These are phyloP conservation scores for Antheraea assamensis DNA, from an alignment of 2,888 invertebrate species.

Conservation along the genomic window DNA sequence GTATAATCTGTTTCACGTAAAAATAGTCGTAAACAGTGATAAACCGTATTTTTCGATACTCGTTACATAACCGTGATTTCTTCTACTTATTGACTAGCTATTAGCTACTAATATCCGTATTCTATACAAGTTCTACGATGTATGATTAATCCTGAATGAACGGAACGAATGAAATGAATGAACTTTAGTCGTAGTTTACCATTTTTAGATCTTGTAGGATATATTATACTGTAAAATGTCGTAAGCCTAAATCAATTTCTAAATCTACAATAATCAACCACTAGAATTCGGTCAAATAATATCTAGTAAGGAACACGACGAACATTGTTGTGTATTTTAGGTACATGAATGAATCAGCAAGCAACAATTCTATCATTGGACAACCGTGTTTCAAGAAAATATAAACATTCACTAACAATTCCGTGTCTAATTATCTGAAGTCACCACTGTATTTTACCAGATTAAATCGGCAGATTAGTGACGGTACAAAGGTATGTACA, in stretches of 20 bases:
- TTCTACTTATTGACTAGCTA: not conserved
- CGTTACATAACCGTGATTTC: not conserved
- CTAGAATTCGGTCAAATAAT: not conserved
- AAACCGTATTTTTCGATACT: not conserved
- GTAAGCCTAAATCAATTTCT: not conserved
- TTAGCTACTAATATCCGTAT: not conserved
- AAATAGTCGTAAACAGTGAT: not conserved
- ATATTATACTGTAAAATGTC: not conserved
- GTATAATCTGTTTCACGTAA: not conserved
- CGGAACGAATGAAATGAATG: not conserved
- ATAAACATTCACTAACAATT: constrained; percentile 2
- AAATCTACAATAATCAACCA: not conserved
- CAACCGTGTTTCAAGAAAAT: not conserved
- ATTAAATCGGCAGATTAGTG: constrained; percentile 29
- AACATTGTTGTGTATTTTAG: not conserved
- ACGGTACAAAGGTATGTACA: not conserved
- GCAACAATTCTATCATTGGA: not conserved
- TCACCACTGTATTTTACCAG: constrained; percentile 19
- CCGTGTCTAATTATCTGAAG: not conserved
- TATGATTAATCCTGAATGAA: not conserved
- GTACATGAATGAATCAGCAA: not conserved
- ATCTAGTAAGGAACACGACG: not conserved
- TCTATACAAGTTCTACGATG: not conserved
- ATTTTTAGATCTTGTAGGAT: not conserved
- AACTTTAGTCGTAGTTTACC: not conserved